These are phyloP conservation scores for Patiria miniata DNA, from an alignment of 35 echinoderm and acorn worm genomes.

Conservation along the genomic window DNA sequence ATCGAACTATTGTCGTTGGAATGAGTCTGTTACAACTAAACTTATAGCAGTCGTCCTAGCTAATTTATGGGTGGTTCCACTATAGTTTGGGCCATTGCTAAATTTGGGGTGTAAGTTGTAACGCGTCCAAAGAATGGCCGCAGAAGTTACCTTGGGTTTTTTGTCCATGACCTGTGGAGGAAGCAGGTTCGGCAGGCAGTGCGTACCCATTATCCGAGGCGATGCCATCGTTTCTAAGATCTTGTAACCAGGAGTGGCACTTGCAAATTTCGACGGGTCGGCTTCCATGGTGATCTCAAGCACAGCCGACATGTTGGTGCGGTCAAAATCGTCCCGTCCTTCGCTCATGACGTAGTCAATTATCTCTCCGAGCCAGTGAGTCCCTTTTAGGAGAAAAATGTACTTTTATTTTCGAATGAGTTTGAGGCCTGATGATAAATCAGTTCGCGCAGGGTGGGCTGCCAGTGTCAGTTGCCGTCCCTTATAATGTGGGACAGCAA, in stretches of 20 bases:
- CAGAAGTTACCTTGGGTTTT: conserved; percentile 9
- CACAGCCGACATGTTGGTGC: background rate
- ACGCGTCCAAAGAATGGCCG: too few relatives aligned
- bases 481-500: too few relatives aligned
- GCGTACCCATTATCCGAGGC: conserved; percentile 10
- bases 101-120: too few relatives aligned
- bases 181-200: background rate
- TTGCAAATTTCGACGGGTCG: background rate
- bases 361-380: conserved; percentile 4
- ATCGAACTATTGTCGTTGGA: too few relatives aligned
- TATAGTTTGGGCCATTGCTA: too few relatives aligned
- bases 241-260: background rate
- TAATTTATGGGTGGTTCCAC: too few relatives aligned
- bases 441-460: too few relatives aligned
- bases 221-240: background rate
- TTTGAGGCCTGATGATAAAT: too few relatives aligned
- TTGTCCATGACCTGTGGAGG: conserved; percentile 19
- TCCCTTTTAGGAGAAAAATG: background rate
- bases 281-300: background rate
- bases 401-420: too few relatives aligned
- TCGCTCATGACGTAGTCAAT: background rate
- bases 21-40: too few relatives aligned
- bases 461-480: too few relatives aligned
- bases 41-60: too few relatives aligned
- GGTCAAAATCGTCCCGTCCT: background rate